Evolutionary conservation across 2,888 invertebrate species (phyloP).

Genomic region (Bhutanitis thaidina): DNA sequence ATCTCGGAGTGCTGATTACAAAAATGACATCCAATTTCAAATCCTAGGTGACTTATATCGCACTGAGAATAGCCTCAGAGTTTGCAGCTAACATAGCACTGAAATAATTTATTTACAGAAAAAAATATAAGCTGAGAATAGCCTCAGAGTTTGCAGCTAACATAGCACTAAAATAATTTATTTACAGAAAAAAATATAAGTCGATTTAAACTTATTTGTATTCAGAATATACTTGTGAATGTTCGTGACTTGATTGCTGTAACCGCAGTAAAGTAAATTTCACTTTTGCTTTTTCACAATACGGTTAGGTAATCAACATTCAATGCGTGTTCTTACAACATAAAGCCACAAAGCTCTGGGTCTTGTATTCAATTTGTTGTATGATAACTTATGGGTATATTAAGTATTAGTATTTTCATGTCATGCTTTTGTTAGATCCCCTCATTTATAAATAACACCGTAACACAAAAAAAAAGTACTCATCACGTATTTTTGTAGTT

Average conservation of each 20-base stretch:
- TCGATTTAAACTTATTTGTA: slow-evolving; percentile 8
- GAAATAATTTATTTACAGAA: no score
- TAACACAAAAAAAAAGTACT: no score
- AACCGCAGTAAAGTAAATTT: slow-evolving; percentile 10
- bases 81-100: no score
- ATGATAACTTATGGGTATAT: not conserved
- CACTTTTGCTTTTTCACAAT: slow-evolving; percentile 10
- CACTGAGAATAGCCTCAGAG: no score
- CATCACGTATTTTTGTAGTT: no score
- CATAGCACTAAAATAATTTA: no score
- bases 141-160: no score
- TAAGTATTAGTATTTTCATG: not conserved
- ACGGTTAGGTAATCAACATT: slow-evolving; percentile 11
- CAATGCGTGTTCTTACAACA: slow-evolving; percentile 9
- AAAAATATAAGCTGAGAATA: not conserved
- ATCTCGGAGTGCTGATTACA: no score
- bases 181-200: not conserved
- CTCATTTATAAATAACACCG: no score
- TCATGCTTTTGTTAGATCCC: not conserved
- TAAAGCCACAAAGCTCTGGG: slow-evolving; percentile 1
- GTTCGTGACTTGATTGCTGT: slow-evolving; percentile 19
- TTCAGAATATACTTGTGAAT: slow-evolving; percentile 13
- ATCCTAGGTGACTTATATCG: no score
- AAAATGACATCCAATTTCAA: no score
- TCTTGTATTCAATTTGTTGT: not conserved